Evolutionary conservation across 2,888 invertebrate species (phyloP).

Genomic region (Salticus scenicus): DNA sequence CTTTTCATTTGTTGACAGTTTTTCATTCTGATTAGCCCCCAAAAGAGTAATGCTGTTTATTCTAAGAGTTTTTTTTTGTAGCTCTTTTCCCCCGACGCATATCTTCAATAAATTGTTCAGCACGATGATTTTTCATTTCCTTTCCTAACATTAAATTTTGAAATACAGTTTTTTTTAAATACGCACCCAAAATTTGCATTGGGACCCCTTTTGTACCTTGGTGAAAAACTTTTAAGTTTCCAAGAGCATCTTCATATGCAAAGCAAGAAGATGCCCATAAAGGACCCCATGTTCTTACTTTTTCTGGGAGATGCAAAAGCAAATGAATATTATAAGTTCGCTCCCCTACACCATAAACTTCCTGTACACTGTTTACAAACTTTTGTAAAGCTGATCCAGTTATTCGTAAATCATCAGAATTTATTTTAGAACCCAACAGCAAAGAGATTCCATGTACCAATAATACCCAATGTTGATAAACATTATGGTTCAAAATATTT

Average conservation of each 20-base stretch:
- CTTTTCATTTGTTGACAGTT: background rate
- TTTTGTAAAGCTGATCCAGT: background rate
- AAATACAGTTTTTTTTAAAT: background rate
- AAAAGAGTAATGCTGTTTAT: background rate
- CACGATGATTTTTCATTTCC: too few relatives aligned
- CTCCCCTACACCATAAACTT: background rate
- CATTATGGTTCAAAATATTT: background rate
- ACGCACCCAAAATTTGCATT: background rate
- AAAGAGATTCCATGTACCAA: background rate
- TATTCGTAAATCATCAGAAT: background rate
- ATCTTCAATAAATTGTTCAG: background rate
- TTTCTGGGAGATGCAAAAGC: slow-evolving; percentile 13
- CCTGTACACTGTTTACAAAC: background rate
- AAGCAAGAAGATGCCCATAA: slow-evolving; percentile 28
- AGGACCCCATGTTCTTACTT: slow-evolving; percentile 28
- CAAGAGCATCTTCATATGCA: slow-evolving; percentile 12
- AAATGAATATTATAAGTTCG: slow-evolving; percentile 26
- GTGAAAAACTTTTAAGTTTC: slow-evolving; percentile 11
- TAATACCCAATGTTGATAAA: background rate
- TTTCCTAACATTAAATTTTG: too few relatives aligned
- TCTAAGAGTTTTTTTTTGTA: background rate
- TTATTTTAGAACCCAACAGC: background rate
- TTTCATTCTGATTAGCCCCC: background rate
- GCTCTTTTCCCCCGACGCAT: background rate
- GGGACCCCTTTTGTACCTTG: slow-evolving; percentile 22